Percentiles rank a stretch among this genome's conserved stretches.
phyloP scores from a whole-genome alignment of 2,113 vertebrate species.

The Halcyon malimbica region DNA sequence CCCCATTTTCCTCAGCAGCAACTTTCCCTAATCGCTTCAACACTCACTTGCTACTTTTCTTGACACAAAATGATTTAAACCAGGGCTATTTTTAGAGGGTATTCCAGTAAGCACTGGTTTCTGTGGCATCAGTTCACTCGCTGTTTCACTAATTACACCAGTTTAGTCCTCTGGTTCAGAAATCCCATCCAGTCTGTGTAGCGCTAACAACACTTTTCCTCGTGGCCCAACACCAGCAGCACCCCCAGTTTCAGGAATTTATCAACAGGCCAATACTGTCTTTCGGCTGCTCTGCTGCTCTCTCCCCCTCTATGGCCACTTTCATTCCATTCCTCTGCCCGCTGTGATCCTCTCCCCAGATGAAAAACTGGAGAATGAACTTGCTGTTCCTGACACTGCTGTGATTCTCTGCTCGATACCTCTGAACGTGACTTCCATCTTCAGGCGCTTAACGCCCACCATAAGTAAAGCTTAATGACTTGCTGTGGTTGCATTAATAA shows the following conservation, averaged over 20 bases:
- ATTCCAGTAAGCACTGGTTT: too few species aligned
- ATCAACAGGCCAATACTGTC: neutral
- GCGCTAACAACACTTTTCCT: neutral
- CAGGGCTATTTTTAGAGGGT: neutral
- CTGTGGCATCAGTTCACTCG: neutral
- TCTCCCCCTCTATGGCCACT: neutral
- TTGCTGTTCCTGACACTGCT: neutral
- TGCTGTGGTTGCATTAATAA: neutral
- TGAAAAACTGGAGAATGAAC: neutral
- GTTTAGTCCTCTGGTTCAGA: neutral
- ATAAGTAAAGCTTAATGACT: neutral
- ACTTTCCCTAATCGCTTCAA: neutral
- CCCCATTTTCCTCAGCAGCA: neutral
- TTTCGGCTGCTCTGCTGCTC: neutral
- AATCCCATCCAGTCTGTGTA: accelerated
- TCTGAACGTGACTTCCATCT: neutral
- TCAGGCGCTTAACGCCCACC: neutral
- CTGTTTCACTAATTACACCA: neutral
- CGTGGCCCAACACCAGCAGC: neutral
- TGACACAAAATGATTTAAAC: neutral
- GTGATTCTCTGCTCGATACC: neutral
- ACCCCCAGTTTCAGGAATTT: neutral
- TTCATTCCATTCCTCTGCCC: neutral
- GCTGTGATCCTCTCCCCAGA: neutral
- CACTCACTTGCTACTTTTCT: neutral